These are phyloP conservation scores for Eubasilissa splendida DNA, from an alignment of 2,888 invertebrate genomes.

Conservation along the genomic window DNA sequence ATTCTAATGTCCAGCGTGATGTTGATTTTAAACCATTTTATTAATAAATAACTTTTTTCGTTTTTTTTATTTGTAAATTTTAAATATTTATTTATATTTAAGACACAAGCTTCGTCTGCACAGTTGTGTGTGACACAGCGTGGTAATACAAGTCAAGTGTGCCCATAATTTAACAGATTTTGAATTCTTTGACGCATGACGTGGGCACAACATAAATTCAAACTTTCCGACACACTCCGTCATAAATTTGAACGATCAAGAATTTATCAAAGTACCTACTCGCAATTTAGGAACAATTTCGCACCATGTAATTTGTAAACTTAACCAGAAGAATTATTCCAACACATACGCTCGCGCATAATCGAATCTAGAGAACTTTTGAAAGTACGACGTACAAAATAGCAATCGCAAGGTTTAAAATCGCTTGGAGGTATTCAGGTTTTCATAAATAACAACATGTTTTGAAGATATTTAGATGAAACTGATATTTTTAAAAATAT, in stretches of 20 bases:
- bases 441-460: no score
- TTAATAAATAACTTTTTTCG: no score
- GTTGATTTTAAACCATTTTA: no score
- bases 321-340: conserved; percentile 26
- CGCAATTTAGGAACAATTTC: conserved; percentile 27
- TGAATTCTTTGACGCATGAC: conserved; percentile 24
- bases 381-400: not conserved
- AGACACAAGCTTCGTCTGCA: no score
- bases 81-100: no score
- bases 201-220: conserved; percentile 28
- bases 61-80: no score
- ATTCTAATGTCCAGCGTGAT: no score
- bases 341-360: not conserved
- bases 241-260: conserved; percentile 39
- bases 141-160: conserved; percentile 16
- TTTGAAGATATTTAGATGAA: no score
- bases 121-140: no score
- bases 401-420: no score
- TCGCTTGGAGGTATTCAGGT: no score
- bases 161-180: conserved; percentile 34
- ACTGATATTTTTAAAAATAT: no score
- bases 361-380: not conserved
- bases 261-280: conserved; percentile 27
- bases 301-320: conserved; percentile 16
- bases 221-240: conserved; percentile 36